Conservation (phyloP, 2,888 invertebrate species). For the Ephialtes manifestator region DNA sequence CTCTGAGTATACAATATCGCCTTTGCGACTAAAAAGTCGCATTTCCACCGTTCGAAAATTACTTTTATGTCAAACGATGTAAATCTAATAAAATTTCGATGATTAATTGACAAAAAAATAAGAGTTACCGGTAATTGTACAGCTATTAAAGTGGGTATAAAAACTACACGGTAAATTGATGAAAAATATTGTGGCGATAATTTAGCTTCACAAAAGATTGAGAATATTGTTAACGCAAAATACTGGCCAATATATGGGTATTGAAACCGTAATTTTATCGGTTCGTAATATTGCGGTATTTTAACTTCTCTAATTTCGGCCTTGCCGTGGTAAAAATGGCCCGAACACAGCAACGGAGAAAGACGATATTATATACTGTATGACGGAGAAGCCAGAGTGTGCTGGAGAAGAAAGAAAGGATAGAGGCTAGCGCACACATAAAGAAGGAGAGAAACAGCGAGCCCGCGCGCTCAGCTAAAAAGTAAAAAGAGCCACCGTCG, state of each 20-base stretch:
- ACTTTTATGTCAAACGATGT: neutral
- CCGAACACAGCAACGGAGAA: conserved; percentile 49
- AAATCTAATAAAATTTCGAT: neutral
- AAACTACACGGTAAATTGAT: neutral
- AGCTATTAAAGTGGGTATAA: too few species aligned
- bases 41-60: neutral
- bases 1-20: too few species aligned
- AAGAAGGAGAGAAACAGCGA: conserved; percentile 51
- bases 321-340: conserved; percentile 67
- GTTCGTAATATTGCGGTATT: conserved; percentile 30
- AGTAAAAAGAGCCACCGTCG: conserved; percentile 74
- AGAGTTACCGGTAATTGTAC: too few species aligned
- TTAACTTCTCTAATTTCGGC: conserved; percentile 64
- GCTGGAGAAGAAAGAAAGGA: conserved; percentile 69
- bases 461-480: conserved; percentile 66
- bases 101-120: neutral
- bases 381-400: conserved; percentile 39
- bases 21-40: too few species aligned
- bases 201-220: neutral
- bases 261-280: neutral
- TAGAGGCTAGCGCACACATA: conserved; percentile 51
- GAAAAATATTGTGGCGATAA: neutral
- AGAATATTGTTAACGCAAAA: neutral
- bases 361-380: conserved; percentile 48
- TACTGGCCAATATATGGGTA: neutral